Conservation (phyloP, 1,140 invertebrate species). For the Cecropterus lyciades region DNA sequence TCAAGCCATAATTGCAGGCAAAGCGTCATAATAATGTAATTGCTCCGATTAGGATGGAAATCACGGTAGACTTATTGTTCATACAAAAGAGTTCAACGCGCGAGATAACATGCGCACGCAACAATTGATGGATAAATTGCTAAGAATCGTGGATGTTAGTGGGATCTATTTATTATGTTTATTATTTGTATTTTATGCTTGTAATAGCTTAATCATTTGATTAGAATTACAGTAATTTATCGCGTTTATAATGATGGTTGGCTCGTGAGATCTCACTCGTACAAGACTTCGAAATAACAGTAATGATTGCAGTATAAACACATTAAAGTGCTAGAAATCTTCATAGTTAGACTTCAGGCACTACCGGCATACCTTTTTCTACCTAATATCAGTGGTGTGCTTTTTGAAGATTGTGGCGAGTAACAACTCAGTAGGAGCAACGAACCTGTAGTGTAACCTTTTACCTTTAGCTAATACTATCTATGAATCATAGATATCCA, state of each 20-base stretch:
- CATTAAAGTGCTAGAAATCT: no score
- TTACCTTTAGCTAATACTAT: no score
- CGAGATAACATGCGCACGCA: slow-evolving; percentile 25
- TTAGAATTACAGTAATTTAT: neutral
- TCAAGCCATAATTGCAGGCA: slow-evolving; percentile 6
- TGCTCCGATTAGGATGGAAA: slow-evolving; percentile 18
- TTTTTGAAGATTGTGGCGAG: no score
- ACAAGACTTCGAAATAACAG: no score
- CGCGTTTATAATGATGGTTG: neutral
- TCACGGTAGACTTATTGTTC: slow-evolving; percentile 16
- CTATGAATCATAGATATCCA: no score
- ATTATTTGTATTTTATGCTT: neutral
- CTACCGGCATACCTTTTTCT: no score
- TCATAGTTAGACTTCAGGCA: no score
- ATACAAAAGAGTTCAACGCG: slow-evolving; percentile 63
- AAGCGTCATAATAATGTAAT: slow-evolving; percentile 17
- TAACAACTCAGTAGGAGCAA: no score
- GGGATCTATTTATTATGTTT: slow-evolving; percentile 7
- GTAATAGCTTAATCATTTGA: neutral
- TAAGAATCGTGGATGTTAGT: slow-evolving; percentile 10
- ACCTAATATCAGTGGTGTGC: no score
- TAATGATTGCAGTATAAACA: no score
- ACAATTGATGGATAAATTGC: slow-evolving; percentile 8
- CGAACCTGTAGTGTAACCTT: no score
- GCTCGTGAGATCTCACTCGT: no score